Percentiles rank a stretch among this genome's conserved stretches.
These are phyloP conservation scores for Pterois miles DNA, from an alignment of 2,797 vertebrate genomes.

Conservation along the genomic window DNA sequence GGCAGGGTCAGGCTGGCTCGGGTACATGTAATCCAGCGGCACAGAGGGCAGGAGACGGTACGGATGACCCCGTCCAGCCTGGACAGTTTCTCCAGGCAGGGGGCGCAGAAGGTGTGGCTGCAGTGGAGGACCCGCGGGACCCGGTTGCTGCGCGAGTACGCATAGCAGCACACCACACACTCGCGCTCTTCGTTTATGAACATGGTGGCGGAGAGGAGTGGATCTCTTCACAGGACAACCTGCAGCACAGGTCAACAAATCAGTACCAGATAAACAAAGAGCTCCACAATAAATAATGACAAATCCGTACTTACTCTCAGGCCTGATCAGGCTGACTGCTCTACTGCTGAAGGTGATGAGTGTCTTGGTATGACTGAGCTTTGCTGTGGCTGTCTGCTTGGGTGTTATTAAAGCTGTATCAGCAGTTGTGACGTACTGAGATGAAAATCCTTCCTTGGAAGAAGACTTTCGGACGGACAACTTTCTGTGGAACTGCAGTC, in stretches of 20 bases:
- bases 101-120: conserved; percentile 72
- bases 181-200: conserved; percentile 31
- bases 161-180: conserved; percentile 69
- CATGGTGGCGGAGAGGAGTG: conserved; percentile 16
- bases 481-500: neutral
- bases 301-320: conserved; percentile 28
- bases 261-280: neutral
- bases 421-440: too few species aligned
- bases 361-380: neutral
- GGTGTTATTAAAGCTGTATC: neutral
- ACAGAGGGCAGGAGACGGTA: conserved; percentile 70
- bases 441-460: too few species aligned
- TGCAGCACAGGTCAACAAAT: neutral
- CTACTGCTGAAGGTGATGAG: neutral
- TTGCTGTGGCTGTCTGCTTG: neutral
- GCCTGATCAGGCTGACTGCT: accelerated
- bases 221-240: neutral
- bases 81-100: conserved; percentile 64
- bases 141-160: conserved; percentile 50
- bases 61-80: neutral
- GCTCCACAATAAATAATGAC: neutral
- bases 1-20: conserved; percentile 37
- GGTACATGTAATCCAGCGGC: conserved; percentile 75
- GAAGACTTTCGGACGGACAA: neutral
- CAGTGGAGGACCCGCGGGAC: conserved; percentile 76